phyloP scores from a whole-genome alignment of 2,797 vertebrate genomes.

The Danio choprae region DNA sequence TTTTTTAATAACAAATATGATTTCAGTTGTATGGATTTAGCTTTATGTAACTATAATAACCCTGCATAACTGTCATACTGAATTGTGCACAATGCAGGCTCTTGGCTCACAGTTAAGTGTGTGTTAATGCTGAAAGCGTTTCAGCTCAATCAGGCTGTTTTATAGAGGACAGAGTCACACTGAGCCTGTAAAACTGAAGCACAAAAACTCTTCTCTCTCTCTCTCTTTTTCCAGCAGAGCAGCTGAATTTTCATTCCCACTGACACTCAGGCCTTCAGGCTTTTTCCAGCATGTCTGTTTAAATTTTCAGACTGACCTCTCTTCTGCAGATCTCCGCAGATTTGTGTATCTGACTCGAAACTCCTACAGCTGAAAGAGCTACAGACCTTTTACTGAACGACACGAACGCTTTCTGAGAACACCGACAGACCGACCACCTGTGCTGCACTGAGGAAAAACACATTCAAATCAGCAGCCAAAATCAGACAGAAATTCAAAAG shows the following conservation, averaged over 20 bases:
- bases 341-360: conserved; percentile 21
- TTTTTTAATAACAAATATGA: no score
- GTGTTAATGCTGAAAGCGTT: conserved; percentile 14
- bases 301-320: conserved; percentile 37
- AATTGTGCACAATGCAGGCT: neutral
- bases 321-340: conserved; percentile 38
- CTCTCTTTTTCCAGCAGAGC: neutral
- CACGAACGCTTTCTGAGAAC: neutral
- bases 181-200: conserved; percentile 26
- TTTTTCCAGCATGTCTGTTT: conserved; percentile 41
- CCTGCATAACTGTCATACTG: neutral
- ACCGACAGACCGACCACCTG: neutral
- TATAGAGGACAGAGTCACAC: conserved; percentile 15
- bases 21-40: no score
- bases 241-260: conserved; percentile 27
- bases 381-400: conserved; percentile 1
- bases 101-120: neutral
- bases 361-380: conserved; percentile 16
- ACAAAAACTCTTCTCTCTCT: neutral
- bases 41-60: neutral
- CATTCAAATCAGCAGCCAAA: neutral
- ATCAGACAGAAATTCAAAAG: neutral
- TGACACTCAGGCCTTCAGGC: conserved; percentile 37
- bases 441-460: neutral
- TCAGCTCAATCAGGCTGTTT: conserved; percentile 12